These are phyloP conservation scores for Synergus gifuensis DNA, from an alignment of 2,888 invertebrate genomes.

Conservation along the genomic window DNA sequence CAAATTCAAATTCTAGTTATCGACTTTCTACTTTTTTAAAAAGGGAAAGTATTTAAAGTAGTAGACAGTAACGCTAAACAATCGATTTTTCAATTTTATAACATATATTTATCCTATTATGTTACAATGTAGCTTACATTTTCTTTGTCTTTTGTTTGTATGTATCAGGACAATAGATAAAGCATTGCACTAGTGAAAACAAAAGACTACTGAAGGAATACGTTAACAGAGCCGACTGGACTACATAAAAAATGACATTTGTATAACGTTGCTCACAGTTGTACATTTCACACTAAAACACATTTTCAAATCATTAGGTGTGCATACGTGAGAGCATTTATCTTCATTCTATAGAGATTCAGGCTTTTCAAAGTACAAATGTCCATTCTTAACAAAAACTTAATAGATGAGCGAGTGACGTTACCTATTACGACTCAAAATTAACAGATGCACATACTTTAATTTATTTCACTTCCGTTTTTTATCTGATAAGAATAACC, in stretches of 20 bases:
- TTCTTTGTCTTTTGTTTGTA: slow-evolving; percentile 29
- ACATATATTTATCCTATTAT: background rate
- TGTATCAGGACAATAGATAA: slow-evolving; percentile 14
- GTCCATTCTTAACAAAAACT: slow-evolving; percentile 32
- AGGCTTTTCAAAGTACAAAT: slow-evolving; percentile 38
- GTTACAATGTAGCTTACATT: background rate
- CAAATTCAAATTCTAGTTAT: background rate
- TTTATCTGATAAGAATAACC: background rate
- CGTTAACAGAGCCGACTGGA: slow-evolving; percentile 4
- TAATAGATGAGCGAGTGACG: slow-evolving; percentile 16
- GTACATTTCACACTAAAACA: slow-evolving; percentile 15
- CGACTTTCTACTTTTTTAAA: background rate
- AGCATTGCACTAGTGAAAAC: slow-evolving; percentile 22
- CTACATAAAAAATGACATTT: slow-evolving; percentile 23
- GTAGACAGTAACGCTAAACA: background rate
- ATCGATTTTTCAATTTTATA: slow-evolving; percentile 20
- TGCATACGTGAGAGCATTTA: slow-evolving; percentile 9
- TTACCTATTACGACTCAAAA: background rate
- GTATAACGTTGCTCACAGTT: background rate
- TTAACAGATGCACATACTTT: background rate
- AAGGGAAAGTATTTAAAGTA: background rate
- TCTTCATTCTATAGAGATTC: background rate
- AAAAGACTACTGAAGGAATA: slow-evolving; percentile 30
- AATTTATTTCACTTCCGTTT: background rate
- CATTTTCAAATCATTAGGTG: slow-evolving; percentile 5